Conservation (phyloP, 1,140 invertebrate species). For the Nasonia vitripennis region DNA sequence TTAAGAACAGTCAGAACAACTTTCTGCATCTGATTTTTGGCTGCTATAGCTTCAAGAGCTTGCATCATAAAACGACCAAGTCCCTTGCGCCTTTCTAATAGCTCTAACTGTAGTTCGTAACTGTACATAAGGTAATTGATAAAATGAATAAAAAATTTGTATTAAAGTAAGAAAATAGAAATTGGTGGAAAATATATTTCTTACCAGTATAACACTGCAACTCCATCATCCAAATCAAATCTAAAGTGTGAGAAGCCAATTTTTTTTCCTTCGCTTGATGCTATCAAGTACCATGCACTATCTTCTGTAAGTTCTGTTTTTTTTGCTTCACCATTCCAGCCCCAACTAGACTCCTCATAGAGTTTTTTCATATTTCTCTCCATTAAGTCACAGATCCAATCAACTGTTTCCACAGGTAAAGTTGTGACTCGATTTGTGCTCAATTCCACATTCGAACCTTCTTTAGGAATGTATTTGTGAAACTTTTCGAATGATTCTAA, state of each 20-base stretch:
- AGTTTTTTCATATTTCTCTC: constrained; percentile 80
- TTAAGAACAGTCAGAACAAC: constrained; percentile 89
- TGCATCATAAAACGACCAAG: constrained; percentile 89
- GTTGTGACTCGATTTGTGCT: constrained; percentile 70
- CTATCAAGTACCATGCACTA: constrained; percentile 80
- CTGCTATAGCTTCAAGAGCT: constrained; percentile 85
- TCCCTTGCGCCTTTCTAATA: constrained; percentile 80
- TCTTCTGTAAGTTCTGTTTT: constrained; percentile 80
- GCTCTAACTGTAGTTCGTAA: constrained; percentile 89
- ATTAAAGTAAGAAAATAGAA: not conserved
- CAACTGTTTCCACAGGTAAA: constrained; percentile 69
- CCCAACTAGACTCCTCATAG: constrained; percentile 78
- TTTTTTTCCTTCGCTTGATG: constrained; percentile 73
- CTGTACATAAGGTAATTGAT: constrained; percentile 70
- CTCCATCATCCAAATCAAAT: constrained; percentile 87
- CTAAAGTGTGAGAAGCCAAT: constrained; percentile 87
- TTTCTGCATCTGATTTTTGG: constrained; percentile 83
- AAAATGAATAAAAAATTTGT: constrained; percentile 40
- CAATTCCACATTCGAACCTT: constrained; percentile 67
- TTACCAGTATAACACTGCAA: constrained; percentile 88
- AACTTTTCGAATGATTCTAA: constrained; percentile 60
- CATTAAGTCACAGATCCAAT: constrained; percentile 81
- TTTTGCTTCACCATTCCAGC: constrained; percentile 81
- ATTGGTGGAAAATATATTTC: constrained; percentile 3
- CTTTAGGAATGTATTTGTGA: constrained; percentile 63